Evolutionary conservation across 2,888 invertebrate genomes (phyloP), one percentile per base, ranked within the genome.

Genomic region (Apodemia hepburni): DNA sequence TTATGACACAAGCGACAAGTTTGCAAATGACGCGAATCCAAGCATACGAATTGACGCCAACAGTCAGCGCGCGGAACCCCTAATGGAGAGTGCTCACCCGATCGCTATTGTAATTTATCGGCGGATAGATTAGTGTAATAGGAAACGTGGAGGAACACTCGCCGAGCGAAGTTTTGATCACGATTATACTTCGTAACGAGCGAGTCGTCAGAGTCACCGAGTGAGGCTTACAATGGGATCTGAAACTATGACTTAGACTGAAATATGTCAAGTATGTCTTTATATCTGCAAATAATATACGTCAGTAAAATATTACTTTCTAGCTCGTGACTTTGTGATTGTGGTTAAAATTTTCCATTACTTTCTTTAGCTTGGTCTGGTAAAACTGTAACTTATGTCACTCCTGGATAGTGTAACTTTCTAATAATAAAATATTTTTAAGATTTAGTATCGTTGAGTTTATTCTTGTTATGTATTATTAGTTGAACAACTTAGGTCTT

Each of bases 21-120:
- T 79, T 76, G 77, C 80, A 82, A 83, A 84, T 83, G 78, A 83
- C 75, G 66, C 75, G 73, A 78, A 78, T 78, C 80, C 67, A 80
- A 82, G 85, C 84, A 84, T 85, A 83, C 78, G 75, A 83, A 84
- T 82, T 78, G 77, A 75, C 71, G 45, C 12, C 75, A 74, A 29
- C 27, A 15, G 29, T 54, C 22, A 12, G 54, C 6, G 12, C 27
- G 29, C 42, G 59, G 47, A 64, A 54, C 59, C 61, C 59, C 42
- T 42, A 29, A 47, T 60, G 64, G 18, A 27, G 60, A 60, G 54
- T 57, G 35, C 49, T 35, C 27, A 33, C 47, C 47, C 12, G 33
- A 47, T 59, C 22, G 18, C 38, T 9, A 45, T 45, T 29, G 60
- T 47, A 45, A 47, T 47, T 27, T 60, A 33, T 47, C 47, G 12